Evolutionary conservation across 2,888 invertebrate species (phyloP).

Genomic region (Nudaria mundana): DNA sequence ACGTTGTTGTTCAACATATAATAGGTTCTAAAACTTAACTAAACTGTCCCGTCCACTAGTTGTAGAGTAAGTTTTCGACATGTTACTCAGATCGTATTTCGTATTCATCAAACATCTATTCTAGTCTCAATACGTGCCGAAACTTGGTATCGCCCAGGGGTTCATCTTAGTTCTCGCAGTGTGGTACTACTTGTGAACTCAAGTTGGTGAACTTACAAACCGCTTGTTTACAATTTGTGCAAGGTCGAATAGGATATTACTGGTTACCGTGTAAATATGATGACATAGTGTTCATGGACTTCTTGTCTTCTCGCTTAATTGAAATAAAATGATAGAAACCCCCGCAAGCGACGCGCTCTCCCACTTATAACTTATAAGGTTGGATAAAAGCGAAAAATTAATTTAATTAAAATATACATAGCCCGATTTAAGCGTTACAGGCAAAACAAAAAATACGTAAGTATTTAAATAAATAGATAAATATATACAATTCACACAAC

Average conservation of each 20-base stretch:
- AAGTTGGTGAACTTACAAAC: slow-evolving; percentile 51
- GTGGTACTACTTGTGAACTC: slow-evolving; percentile 58
- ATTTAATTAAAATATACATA: no score
- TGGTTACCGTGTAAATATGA: no score
- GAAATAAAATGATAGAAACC: no score
- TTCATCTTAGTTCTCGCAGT: slow-evolving; percentile 65
- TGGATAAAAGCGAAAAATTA: no score
- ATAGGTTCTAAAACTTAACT: slow-evolving; percentile 30
- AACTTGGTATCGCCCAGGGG: slow-evolving; percentile 63
- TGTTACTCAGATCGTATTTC: slow-evolving; percentile 51
- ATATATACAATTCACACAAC: no score
- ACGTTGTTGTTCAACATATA: no score
- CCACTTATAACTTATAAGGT: no score
- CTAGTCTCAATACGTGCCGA: slow-evolving; percentile 60
- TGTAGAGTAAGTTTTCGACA: slow-evolving; percentile 39
- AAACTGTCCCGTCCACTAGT: slow-evolving; percentile 32
- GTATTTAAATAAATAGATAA: no score
- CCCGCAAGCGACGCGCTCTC: no score
- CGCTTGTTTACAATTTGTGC: slow-evolving; percentile 56
- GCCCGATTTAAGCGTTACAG: no score
- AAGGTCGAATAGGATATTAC: slow-evolving; percentile 44
- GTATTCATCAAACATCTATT: slow-evolving; percentile 71
- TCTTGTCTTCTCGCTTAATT: no score
- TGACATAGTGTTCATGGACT: slow-evolving; percentile 22
- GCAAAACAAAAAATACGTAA: no score